Conservation (phyloP, 2,113 vertebrate genomes). For the Dryoscopus gambensis region DNA sequence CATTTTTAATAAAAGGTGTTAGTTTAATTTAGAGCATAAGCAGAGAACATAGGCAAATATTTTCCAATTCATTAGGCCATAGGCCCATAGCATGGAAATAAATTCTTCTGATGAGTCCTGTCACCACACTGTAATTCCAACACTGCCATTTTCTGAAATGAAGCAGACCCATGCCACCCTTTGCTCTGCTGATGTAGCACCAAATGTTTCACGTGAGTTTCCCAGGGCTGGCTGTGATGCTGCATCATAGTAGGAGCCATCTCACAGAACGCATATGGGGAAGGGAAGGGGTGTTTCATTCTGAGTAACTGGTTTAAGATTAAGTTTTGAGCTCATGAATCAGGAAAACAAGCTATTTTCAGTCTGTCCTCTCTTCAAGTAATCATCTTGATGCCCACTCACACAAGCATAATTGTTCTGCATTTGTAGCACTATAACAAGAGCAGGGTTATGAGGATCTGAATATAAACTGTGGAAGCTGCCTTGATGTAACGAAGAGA, state of each 20-base stretch:
- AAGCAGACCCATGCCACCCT: slow-evolving; percentile 67
- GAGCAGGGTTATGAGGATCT: background rate
- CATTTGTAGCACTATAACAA: background rate
- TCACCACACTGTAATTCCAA: slow-evolving; percentile 72
- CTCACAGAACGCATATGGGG: background rate
- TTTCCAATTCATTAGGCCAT: slow-evolving; percentile 75
- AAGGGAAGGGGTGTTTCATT: slow-evolving; percentile 20
- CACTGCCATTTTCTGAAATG: slow-evolving; percentile 72
- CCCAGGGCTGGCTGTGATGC: slow-evolving; percentile 26
- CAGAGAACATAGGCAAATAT: slow-evolving; percentile 70
- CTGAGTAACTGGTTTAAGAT: slow-evolving; percentile 33
- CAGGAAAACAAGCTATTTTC: slow-evolving; percentile 52
- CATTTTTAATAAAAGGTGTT: slow-evolving; percentile 70
- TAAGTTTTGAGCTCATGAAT: slow-evolving; percentile 52
- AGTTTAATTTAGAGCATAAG: slow-evolving; percentile 71
- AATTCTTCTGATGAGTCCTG: slow-evolving; percentile 76
- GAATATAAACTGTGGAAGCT: background rate
- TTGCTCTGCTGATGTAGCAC: slow-evolving; percentile 32
- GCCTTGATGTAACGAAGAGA: background rate
- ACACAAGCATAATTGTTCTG: background rate
- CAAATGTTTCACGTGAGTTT: slow-evolving; percentile 53
- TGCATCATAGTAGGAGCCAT: background rate
- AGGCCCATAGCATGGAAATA: slow-evolving; percentile 67
- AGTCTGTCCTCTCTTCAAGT: background rate
- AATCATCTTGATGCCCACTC: background rate